Base-by-base conservation (phyloP, 1,140 invertebrate genomes). In the Agrilus planipennis region DNA sequence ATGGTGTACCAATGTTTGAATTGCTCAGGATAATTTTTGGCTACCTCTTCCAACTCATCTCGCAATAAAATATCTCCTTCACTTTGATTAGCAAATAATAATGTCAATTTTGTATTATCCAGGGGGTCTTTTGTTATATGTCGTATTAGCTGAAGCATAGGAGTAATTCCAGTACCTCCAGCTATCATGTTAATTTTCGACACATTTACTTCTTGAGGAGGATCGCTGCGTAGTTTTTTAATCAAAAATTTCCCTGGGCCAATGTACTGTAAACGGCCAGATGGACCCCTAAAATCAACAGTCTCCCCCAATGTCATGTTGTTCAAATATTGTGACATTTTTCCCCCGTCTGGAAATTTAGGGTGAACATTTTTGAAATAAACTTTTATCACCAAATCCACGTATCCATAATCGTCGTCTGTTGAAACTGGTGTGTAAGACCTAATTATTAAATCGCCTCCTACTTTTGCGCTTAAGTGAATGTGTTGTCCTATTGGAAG, bases 291-390 rank as follows among this genome's bases (percentile, higher is more conserved):
- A 18, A 98, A 81, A 59, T 96, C 89, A 50, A 99, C 89, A 12
- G 77, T 86, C 40, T 96, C 89, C 19, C 92, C 93, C 44, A 97
- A 75, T 50, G 86, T 77, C 71, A 99, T 71, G 50, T 70, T 75
- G 50, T 99, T 87, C 38, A 99, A 65, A 62, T 96, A 72, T 59
- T 99, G 95, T 3, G 89, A 89, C 81, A 98, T 79, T 72, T 95
- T 95, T 17, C 92, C 93, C 46, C 95, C 96, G 17, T 94, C 89
- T 0, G 93, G 94, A 62, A 98, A 99, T 65, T 95, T 94, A 0
- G 93, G 93, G 64, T 99, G 90, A 2, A 86, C 78, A 72, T 93
- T 86, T 71, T 90, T 92, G 62, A 93, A 93, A 60, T 99, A 99
- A 0, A 98, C 84, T 75, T 99, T 99, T 39, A 99, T 75, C 45